phyloP scores from a whole-genome alignment of 2,888 invertebrate genomes.

The Noctua pronuba region DNA sequence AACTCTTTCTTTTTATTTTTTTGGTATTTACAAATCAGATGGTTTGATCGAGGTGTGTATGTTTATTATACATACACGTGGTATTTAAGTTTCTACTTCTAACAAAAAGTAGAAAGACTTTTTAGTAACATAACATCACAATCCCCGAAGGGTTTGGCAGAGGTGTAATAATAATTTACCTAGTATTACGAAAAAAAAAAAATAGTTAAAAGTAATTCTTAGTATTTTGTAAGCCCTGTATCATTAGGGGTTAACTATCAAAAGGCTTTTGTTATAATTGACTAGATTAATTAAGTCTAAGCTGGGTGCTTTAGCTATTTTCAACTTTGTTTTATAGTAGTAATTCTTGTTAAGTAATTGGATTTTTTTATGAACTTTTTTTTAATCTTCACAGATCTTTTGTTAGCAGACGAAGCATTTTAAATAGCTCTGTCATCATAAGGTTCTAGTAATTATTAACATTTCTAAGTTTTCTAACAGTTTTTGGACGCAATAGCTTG shows the following conservation, averaged over 20 bases:
- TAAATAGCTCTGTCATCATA: background rate
- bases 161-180: background rate
- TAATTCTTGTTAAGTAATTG: background rate
- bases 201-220: background rate
- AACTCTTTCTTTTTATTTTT: background rate
- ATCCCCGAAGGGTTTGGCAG: background rate
- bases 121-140: background rate
- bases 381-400: background rate
- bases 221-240: background rate
- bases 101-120: background rate
- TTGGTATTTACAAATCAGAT: background rate
- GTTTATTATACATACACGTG: background rate
- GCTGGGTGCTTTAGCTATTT: constrained; percentile 12
- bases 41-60: background rate
- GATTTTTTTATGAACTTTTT: background rate
- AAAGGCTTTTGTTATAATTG: constrained; percentile 16
- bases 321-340: background rate
- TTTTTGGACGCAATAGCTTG: no score
- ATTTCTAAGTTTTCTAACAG: background rate
- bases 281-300: constrained; percentile 25
- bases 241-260: constrained; percentile 3
- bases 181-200: background rate
- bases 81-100: background rate
- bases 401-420: background rate
- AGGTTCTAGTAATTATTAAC: background rate